Evolutionary conservation across 2,113 vertebrate species (phyloP), one percentile per base, ranked within the genome.

Genomic region (Pimephales promelas): DNA sequence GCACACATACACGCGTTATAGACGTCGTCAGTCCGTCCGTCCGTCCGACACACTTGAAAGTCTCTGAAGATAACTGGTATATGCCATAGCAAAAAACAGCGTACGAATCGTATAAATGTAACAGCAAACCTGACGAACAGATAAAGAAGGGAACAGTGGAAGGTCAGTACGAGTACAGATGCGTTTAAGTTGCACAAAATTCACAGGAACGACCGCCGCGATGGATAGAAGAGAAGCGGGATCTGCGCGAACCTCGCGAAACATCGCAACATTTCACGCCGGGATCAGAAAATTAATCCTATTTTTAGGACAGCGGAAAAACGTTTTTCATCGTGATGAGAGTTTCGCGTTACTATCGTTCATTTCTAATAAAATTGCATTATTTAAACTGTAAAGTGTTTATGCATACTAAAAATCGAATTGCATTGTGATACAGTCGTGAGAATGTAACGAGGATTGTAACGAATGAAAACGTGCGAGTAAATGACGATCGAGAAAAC

Each of bases 141-240:
- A 61, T 78, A 24, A 45, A 61, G 73, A 57, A 78, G 68, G 68
- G 68, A 78, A 78, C 76, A 78, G 76, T 78, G 76, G 40, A 40
- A 40, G 76, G 76, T 90, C 91, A 88, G 93, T 89, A 92, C 80
- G n/a, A 72, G 64, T 36, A 22, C 64, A 40, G 31, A 89, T 88
- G 87, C 89, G 36, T 47, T 72, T 72, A 72, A 90, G 90, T 90
- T 87, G 88, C 71, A 90, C 90, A 86, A 54, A 83, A 88, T 84
- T 79, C 88, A 86, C 90, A 89, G 79, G 84, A 91, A 91, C 91
- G 68, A n/a, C 87, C 91, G 22, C 87, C 34, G 89, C 90, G 91
- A 91, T 90, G 88, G 64, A 11, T 83, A 14, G 82, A 83, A 87
- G 88, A 43, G 68, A 72, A 72, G 16, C 40, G 1, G 22, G 5